Percentiles rank a stretch among this genome's conserved stretches.
Conservation (phyloP, 2,113 vertebrate species). For the Rhabdornis inornatus region DNA sequence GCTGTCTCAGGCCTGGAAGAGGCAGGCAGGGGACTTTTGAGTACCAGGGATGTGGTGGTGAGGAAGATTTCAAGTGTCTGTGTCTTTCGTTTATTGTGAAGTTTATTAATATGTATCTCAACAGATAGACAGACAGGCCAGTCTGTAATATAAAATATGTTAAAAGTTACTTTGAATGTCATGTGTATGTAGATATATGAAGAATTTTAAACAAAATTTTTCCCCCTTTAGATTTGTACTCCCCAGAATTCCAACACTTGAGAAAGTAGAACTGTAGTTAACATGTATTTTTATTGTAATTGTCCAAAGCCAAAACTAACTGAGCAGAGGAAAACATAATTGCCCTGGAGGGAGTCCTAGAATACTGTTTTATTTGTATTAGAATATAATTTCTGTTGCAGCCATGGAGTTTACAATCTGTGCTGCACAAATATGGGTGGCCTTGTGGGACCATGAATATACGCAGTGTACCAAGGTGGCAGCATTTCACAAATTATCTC, state of each 20-base stretch:
- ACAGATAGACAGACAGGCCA: background rate
- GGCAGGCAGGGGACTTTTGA: background rate
- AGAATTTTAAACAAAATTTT: background rate
- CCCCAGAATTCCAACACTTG: background rate
- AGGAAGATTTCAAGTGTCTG: background rate
- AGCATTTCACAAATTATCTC: background rate
- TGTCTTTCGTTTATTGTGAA: background rate
- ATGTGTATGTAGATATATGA: background rate
- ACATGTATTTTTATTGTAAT: background rate
- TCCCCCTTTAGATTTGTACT: background rate
- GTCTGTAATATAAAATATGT: background rate
- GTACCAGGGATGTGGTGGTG: fast-evolving
- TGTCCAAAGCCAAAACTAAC: background rate
- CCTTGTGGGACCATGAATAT: background rate
- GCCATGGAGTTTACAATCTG: background rate
- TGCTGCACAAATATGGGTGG: background rate
- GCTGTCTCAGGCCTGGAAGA: background rate
- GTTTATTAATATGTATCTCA: background rate
- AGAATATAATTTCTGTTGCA: background rate
- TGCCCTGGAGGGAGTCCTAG: background rate
- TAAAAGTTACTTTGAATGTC: background rate
- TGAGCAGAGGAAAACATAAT: background rate
- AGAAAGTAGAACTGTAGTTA: background rate
- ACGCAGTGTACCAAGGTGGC: background rate
- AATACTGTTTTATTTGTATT: conserved; percentile 10